Conservation (phyloP, 2,797 vertebrate genomes). For the Loriculus beryllinus region DNA sequence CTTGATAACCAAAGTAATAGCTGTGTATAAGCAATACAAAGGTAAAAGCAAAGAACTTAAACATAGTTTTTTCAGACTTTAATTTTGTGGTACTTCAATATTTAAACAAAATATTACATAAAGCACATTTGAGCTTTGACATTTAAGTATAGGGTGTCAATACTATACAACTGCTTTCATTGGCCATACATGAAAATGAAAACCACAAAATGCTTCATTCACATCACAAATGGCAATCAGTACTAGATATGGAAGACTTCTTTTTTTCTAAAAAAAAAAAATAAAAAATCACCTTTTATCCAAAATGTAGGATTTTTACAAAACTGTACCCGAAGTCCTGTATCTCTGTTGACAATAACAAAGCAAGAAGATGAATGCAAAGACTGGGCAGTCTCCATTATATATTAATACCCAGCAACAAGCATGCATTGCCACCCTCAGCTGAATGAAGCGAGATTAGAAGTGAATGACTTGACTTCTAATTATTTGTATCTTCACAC, state of each 20-base stretch:
- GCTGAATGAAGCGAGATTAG: not conserved
- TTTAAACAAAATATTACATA: slow-evolving; percentile 50
- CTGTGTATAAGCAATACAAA: not conserved
- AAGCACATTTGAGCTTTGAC: slow-evolving; percentile 36
- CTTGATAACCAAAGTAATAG: not conserved
- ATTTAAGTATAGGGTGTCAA: slow-evolving; percentile 52
- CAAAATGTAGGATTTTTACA: not conserved
- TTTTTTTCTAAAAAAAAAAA: not conserved
- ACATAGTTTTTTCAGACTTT: slow-evolving; percentile 39
- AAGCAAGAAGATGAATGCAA: not conserved
- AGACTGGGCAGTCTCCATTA: not conserved
- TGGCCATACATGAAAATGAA: not conserved
- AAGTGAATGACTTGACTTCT: not conserved
- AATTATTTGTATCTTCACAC: not conserved
- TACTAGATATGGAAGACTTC: not conserved
- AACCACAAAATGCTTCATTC: not conserved
- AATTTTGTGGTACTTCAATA: slow-evolving; percentile 1
- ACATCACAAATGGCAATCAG: not conserved
- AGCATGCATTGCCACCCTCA: not conserved
- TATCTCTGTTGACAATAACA: not conserved
- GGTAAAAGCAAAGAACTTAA: slow-evolving; percentile 36
- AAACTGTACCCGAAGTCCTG: fast-evolving
- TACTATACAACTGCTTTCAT: slow-evolving; percentile 1
- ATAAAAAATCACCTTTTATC: too few relatives aligned
- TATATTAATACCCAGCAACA: not conserved